Base-by-base conservation (phyloP, 2,797 vertebrate species). In the Gymnoscopelus microlampas region DNA sequence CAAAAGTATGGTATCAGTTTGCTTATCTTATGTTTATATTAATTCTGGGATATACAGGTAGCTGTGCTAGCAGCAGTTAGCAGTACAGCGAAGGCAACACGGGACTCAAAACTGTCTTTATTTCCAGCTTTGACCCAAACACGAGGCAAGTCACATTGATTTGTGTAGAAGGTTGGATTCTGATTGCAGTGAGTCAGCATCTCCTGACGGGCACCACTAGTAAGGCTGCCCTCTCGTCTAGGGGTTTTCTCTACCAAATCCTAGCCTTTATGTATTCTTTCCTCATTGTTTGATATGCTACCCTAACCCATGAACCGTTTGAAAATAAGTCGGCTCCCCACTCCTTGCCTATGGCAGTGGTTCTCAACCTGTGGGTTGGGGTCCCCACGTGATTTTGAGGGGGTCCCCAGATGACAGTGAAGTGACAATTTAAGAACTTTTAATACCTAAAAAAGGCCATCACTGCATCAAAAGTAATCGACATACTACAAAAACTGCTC, bases 1-100 rank as follows among this genome's bases (percentile, higher is more conserved):
- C 73, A 91, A 85, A 87, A 79, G 71, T 23, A 78, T 63, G 68
- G 59, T 51, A 62, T 70, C 64, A 60, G 47, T 80, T 84, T 70
- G 68, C 56, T 75, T 77, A 55, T 80, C 83, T 84, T 83, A 81
- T 80, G 70, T 72, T 75, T 82, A 67, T 69, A 78, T 78, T 72
- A 84, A 69, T 71, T 74, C 53, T 63, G 68, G 55, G 68, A 90
- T 88, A 90, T 94, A 96, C 82, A 93, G 91, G 93, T 92, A 93
- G 93, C 93, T 92, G 93, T 87, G 83, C 88, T 90, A 93, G 92
- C 92, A 95, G 95, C 94, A 78, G 77, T 63, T 58, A 94, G 94
- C 94, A 93, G 94, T 93, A 92, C 91, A 86, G 91, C 90, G 91
- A 94, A 94, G 95, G 94, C 93, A 93, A 91, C 90, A 78, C 82